phyloP scores from a whole-genome alignment of 2,113 vertebrate species.

The Tetraodon nigroviridis region DNA sequence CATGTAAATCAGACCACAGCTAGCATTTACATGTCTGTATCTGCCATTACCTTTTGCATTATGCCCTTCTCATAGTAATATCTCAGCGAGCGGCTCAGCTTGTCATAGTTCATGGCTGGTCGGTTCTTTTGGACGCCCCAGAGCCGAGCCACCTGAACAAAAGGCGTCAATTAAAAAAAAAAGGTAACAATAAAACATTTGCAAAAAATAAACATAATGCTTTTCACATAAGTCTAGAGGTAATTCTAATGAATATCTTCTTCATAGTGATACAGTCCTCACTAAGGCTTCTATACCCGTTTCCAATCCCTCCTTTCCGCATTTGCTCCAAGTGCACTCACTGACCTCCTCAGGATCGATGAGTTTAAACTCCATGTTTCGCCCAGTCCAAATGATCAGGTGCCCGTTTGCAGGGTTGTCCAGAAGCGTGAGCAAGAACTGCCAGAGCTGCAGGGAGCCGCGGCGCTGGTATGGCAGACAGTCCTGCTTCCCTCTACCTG shows the following conservation, averaged over 20 bases:
- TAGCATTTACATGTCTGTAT: background rate
- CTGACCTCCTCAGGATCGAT: conserved; percentile 92
- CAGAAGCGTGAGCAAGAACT: conserved; percentile 91
- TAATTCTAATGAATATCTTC: too few relatives aligned
- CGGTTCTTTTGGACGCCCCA: conserved; percentile 97
- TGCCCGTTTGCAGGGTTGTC: conserved; percentile 88
- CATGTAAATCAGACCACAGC: too few relatives aligned
- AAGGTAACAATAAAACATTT: background rate
- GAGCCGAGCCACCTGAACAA: conserved; percentile 84
- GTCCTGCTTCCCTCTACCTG: conserved; percentile 89
- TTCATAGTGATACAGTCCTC: too few relatives aligned
- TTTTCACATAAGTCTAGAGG: too few relatives aligned
- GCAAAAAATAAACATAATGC: background rate
- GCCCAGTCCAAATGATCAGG: conserved; percentile 92
- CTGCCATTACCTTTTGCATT: conserved; percentile 88
- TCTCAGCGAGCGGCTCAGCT: conserved; percentile 91
- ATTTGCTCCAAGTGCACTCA: background rate
- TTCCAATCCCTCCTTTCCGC: too few relatives aligned
- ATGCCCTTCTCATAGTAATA: conserved; percentile 98
- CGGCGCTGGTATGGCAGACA: conserved; percentile 89
- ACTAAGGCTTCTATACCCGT: too few relatives aligned
- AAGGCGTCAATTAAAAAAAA: background rate
- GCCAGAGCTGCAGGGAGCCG: conserved; percentile 93
- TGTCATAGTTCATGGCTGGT: conserved; percentile 97
- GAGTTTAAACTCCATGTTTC: conserved; percentile 95